Evolutionary conservation across 1,140 invertebrate species (phyloP).

Genomic region (Drosophila teissieri): DNA sequence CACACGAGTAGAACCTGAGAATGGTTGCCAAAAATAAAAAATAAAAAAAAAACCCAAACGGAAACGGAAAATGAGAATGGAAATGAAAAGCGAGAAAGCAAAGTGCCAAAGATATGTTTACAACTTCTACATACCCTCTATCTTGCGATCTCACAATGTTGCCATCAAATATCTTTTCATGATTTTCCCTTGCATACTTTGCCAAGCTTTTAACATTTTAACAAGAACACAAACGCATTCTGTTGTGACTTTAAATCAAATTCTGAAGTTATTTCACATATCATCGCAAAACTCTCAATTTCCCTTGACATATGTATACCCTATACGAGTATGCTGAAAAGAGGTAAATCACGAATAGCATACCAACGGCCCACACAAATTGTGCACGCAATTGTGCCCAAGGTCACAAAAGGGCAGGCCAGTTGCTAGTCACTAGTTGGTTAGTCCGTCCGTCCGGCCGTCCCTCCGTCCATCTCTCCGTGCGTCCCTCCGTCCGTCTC

Average conservation of each 20-base stretch:
- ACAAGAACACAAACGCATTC: no score
- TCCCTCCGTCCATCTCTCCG: not conserved
- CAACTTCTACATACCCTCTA: constrained; percentile 1
- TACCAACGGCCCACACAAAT: constrained; percentile 46
- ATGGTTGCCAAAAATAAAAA: constrained; percentile 64
- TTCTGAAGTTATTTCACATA: not conserved
- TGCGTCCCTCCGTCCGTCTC: not conserved
- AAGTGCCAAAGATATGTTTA: not conserved
- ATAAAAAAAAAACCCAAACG: constrained; percentile 46
- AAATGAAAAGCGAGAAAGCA: constrained; percentile 36
- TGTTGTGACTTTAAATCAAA: not conserved
- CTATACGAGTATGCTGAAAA: constrained; percentile 6
- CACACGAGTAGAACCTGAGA: constrained; percentile 32
- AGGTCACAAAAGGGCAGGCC: constrained; percentile 38
- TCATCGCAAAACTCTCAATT: not conserved
- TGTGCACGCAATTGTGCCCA: constrained; percentile 53
- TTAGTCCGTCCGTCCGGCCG: constrained; percentile 4
- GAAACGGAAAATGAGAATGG: constrained; percentile 64
- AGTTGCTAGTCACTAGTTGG: not conserved
- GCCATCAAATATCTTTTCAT: no score
- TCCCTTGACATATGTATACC: not conserved
- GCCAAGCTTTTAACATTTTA: no score
- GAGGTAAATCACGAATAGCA: constrained; percentile 29
- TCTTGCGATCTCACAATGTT: not conserved
- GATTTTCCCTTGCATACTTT: no score